Evolutionary conservation across 2,113 vertebrate genomes (phyloP).

Genomic region (Neofelis nebulosa): DNA sequence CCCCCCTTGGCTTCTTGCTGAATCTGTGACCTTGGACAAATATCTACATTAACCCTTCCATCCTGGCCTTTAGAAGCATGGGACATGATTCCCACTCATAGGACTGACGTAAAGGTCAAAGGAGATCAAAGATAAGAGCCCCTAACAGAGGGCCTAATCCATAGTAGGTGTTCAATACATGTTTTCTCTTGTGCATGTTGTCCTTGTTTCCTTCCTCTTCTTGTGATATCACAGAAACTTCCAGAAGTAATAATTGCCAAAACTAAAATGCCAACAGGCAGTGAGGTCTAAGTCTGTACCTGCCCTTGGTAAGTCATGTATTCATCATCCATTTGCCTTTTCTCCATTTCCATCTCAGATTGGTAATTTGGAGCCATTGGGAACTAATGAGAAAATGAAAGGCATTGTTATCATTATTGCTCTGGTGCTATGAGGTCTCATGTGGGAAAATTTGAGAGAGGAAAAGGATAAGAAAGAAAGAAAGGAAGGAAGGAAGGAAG

Average conservation of each 20-base stretch:
- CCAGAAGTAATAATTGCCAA: not conserved
- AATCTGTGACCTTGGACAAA: not conserved
- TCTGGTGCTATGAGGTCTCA: not conserved
- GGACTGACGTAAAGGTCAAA: not conserved
- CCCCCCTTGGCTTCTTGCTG: not conserved
- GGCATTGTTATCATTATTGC: slow-evolving; percentile 51
- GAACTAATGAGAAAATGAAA: slow-evolving; percentile 60
- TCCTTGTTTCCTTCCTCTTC: not conserved
- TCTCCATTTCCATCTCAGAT: not conserved
- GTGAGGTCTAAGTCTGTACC: not conserved
- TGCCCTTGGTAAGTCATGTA: slow-evolving; percentile 18
- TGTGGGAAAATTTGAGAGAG: not conserved
- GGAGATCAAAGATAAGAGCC: not conserved
- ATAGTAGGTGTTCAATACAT: too few relatives aligned
- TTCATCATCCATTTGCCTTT: not conserved
- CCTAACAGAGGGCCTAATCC: not conserved
- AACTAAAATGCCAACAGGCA: not conserved
- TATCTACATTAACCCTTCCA: not conserved
- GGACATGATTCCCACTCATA: not conserved
- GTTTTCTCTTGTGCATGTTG: not conserved
- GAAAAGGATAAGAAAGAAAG: not conserved
- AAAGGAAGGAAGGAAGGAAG: too few relatives aligned
- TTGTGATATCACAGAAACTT: not conserved
- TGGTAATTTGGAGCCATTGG: slow-evolving; percentile 14
- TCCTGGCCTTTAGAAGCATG: not conserved